A percentile compares a stretch with the other conserved stretches of the same genome.
Conservation (phyloP, 92 coral and sea anemone genomes). For the Porites rus region DNA sequence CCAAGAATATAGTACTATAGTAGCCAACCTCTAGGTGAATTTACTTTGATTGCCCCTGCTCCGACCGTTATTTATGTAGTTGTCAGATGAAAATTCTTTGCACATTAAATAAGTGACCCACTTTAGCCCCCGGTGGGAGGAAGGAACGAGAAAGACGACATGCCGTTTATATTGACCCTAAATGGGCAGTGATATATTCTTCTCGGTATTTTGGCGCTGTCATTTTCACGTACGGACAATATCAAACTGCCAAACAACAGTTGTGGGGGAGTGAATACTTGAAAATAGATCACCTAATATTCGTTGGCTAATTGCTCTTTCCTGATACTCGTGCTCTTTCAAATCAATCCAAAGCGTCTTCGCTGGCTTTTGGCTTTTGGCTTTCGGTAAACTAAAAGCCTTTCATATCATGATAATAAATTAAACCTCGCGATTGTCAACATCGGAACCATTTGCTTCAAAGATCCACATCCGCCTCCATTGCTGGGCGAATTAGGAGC, state of each 20-base stretch:
- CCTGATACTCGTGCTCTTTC: not conserved
- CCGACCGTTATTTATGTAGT: constrained; percentile 15
- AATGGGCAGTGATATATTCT: constrained; percentile 4
- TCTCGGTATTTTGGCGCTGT: too few relatives aligned
- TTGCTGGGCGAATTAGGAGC: not conserved
- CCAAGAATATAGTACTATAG: not conserved
- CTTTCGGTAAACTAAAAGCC: not conserved
- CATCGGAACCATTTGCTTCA: constrained; percentile 18
- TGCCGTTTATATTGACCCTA: constrained; percentile 5
- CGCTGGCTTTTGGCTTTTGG: not conserved
- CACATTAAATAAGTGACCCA: constrained; percentile 22
- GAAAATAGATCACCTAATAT: not conserved
- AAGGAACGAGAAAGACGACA: not conserved
- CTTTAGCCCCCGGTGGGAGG: constrained; percentile 15
- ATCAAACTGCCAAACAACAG: not conserved
- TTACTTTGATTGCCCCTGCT: not conserved
- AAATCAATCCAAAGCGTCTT: not conserved
- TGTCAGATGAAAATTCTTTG: not conserved
- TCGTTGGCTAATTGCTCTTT: not conserved
- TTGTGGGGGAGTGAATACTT: not conserved
- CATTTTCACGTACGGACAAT: not conserved
- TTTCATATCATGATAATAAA: not conserved
- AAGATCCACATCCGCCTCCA: constrained; percentile 13
- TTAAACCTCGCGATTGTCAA: not conserved
- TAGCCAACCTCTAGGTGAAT: not conserved